Evolutionary conservation across 2,797 vertebrate species (phyloP).

Genomic region (Orestias chungarensis): DNA sequence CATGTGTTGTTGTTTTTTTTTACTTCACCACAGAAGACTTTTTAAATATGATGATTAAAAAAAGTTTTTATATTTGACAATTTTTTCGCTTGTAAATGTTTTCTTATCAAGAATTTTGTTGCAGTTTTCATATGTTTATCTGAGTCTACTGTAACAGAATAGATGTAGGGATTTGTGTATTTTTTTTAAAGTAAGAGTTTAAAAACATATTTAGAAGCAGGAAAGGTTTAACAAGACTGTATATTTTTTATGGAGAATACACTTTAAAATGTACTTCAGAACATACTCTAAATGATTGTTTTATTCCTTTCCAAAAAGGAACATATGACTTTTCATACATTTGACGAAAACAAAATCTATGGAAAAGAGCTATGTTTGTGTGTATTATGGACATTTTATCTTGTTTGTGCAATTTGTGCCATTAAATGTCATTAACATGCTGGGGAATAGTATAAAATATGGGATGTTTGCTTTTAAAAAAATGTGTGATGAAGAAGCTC

Average conservation of each 20-base stretch:
- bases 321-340: not conserved
- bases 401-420: not conserved
- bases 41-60: no score
- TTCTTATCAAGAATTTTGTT: not conserved
- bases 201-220: slow-evolving; percentile 12
- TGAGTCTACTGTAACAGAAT: not conserved
- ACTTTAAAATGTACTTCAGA: not conserved
- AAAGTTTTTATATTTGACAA: not conserved
- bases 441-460: not conserved
- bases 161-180: not conserved
- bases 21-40: no score
- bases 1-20: not conserved
- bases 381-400: not conserved
- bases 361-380: not conserved
- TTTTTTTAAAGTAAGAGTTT: slow-evolving; percentile 6
- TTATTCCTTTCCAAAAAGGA: not conserved
- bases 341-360: not conserved
- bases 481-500: not conserved
- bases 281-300: no score
- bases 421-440: not conserved
- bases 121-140: not conserved
- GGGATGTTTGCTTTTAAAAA: not conserved
- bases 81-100: no score
- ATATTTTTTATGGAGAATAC: not conserved
- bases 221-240: slow-evolving; percentile 14